Percentiles rank a stretch among this genome's conserved stretches.
phyloP scores from a whole-genome alignment of 1,140 invertebrate species.

The Drosophila ironensis region DNA sequence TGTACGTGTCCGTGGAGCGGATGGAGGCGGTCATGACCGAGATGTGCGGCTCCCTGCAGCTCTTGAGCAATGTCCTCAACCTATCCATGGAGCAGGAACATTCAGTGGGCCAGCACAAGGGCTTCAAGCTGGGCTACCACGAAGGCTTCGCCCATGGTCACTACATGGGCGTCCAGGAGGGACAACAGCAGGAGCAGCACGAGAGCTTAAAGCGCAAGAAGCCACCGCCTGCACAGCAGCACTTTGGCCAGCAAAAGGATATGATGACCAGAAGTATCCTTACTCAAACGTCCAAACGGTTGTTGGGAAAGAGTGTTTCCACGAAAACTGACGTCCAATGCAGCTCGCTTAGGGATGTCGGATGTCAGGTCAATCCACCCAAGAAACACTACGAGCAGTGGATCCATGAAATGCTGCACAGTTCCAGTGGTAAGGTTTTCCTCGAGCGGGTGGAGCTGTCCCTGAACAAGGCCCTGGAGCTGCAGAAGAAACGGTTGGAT shows the following conservation, averaged over 20 bases:
- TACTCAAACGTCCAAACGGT: not conserved
- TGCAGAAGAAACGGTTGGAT: conserved; percentile 56
- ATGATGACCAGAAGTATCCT: not conserved
- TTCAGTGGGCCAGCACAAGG: conserved; percentile 46
- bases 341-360: too few relatives aligned
- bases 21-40: conserved; percentile 31
- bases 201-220: not conserved
- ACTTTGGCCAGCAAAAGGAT: not conserved
- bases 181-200: conserved; percentile 6
- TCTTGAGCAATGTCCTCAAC: conserved; percentile 54
- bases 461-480: conserved; percentile 59
- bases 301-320: not conserved
- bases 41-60: conserved; percentile 31
- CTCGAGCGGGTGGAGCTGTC: conserved; percentile 69
- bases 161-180: conserved; percentile 61
- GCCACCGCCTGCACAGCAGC: not conserved
- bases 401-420: conserved; percentile 73
- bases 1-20: conserved; percentile 29
- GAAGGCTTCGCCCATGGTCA: conserved; percentile 62
- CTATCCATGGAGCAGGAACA: conserved; percentile 67
- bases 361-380: too few relatives aligned
- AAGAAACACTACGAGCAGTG: conserved; percentile 56
- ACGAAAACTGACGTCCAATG: not conserved
- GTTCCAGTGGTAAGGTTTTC: conserved; percentile 59
- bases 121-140: conserved; percentile 51